phyloP scores from a whole-genome alignment of 30 jellyfish, hydroid and myxozoan genomes.

The Hydractinia echinata region DNA sequence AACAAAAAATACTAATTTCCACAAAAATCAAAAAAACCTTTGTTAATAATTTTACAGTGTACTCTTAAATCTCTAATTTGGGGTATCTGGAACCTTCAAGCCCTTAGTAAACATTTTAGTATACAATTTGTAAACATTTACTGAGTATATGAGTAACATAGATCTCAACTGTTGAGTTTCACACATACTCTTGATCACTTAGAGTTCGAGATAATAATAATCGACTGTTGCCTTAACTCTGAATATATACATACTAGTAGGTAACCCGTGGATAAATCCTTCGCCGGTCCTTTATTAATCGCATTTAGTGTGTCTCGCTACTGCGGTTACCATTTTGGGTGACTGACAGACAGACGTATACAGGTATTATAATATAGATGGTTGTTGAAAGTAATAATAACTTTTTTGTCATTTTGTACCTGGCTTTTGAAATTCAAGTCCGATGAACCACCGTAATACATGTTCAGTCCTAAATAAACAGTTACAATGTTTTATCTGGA shows the following conservation, averaged over 20 bases:
- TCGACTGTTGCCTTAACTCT: no score
- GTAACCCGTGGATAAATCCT: no score
- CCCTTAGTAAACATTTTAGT: neutral
- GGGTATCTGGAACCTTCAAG: neutral
- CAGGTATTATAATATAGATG: no score
- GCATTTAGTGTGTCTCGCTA: no score
- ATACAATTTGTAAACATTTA: neutral
- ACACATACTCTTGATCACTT: no score
- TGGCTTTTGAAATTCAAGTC: conserved; percentile 88
- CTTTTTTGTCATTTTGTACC: conserved; percentile 38
- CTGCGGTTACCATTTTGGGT: no score
- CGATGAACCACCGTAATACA: conserved; percentile 95
- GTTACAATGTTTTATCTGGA: neutral
- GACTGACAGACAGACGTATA: no score
- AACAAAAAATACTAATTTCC: no score
- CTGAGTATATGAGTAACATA: neutral
- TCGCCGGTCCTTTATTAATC: no score
- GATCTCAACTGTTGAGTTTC: no score
- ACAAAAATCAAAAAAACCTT: neutral
- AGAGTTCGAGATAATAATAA: no score
- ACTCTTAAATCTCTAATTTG: neutral
- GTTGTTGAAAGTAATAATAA: neutral
- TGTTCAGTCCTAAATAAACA: conserved; percentile 40
- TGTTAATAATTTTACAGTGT: neutral
- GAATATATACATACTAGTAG: no score